Conservation (phyloP, 1,140 invertebrate species). For the Stegodyphus dumicola region DNA sequence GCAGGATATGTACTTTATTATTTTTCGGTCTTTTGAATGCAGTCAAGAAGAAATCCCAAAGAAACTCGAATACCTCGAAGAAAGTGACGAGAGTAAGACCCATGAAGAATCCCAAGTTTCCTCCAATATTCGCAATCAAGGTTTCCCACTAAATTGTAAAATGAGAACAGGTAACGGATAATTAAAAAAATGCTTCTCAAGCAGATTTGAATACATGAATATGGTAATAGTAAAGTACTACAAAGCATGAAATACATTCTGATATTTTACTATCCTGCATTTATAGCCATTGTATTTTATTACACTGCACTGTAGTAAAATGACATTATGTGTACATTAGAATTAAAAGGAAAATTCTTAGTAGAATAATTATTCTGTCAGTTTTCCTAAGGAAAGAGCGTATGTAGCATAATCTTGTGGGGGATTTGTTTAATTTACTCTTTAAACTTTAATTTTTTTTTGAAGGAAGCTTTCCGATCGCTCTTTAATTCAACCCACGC, state of each 20-base stretch:
- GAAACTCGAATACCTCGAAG: conserved; percentile 52
- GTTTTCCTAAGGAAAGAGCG: no score
- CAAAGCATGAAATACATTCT: background rate
- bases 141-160: conserved; percentile 53
- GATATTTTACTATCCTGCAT: no score
- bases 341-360: no score
- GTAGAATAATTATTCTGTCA: no score
- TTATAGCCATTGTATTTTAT: no score
- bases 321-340: no score
- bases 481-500: no score
- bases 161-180: background rate
- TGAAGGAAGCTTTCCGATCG: no score
- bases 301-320: no score
- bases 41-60: conserved; percentile 37
- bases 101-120: conserved; percentile 60
- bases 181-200: background rate
- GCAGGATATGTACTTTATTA: background rate
- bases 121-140: conserved; percentile 56
- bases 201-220: background rate
- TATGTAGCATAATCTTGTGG: no score
- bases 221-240: background rate
- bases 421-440: no score
- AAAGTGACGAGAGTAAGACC: conserved; percentile 56
- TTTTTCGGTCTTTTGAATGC: background rate
- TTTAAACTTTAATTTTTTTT: no score